These are phyloP conservation scores for Morone chrysops DNA, from an alignment of 2,113 vertebrate genomes.

Conservation along the genomic window DNA sequence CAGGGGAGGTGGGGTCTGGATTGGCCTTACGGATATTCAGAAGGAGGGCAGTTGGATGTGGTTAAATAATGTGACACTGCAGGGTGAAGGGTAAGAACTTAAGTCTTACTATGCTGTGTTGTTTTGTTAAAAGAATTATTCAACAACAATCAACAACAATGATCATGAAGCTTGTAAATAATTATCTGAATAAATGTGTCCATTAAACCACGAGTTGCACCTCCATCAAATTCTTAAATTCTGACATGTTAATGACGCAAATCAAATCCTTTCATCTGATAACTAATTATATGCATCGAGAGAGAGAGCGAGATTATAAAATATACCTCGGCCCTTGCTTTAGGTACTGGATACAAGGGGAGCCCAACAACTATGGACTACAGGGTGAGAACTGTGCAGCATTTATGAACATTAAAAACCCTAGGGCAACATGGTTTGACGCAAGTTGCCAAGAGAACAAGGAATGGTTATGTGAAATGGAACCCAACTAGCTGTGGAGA, in stretches of 20 bases:
- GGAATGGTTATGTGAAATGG: slow-evolving; percentile 47
- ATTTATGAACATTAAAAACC: neutral
- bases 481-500: slow-evolving; percentile 3
- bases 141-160: no score
- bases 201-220: neutral
- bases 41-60: slow-evolving; percentile 39
- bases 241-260: no score
- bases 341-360: slow-evolving; percentile 42
- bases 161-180: neutral
- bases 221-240: no score
- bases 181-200: neutral
- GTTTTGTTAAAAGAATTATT: neutral
- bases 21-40: slow-evolving; percentile 27
- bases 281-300: no score
- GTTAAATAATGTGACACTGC: slow-evolving; percentile 34
- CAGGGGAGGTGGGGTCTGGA: neutral
- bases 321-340: neutral
- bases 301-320: neutral
- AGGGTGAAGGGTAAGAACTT: slow-evolving; percentile 16
- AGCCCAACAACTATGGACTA: neutral
- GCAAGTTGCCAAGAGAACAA: fast-evolving
- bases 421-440: neutral
- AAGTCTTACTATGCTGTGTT: neutral
- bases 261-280: neutral
- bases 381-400: neutral